Conservation (phyloP, 2,113 vertebrate genomes). For the Lasiurus borealis region DNA sequence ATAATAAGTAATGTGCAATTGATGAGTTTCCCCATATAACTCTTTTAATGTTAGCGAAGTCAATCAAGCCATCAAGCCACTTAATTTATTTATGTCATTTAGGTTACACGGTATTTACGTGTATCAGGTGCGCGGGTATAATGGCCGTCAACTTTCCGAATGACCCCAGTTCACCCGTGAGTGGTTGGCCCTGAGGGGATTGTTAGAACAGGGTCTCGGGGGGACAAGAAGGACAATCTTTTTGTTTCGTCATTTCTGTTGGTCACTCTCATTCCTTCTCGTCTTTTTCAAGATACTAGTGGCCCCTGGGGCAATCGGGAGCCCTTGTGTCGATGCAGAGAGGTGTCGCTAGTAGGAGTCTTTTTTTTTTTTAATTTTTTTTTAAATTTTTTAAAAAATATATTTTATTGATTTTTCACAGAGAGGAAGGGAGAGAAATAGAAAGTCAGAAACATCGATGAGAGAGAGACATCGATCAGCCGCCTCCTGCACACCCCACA, state of each 20-base stretch:
- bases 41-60: conserved; percentile 6
- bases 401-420: too few relatives aligned
- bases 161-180: conserved; percentile 65
- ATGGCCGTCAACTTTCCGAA: conserved; percentile 71
- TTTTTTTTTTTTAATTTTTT: too few relatives aligned
- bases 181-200: conserved; percentile 65
- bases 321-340: neutral
- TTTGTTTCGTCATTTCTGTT: conserved; percentile 8
- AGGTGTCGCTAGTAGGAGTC: neutral
- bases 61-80: neutral
- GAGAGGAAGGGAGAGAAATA: too few relatives aligned
- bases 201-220: conserved; percentile 58
- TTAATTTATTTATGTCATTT: neutral
- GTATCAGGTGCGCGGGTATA: neutral
- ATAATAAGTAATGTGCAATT: conserved; percentile 17
- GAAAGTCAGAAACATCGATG: too few relatives aligned
- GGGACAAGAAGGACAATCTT: neutral
- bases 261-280: neutral
- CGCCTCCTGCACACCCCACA: too few relatives aligned
- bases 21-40: neutral
- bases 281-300: neutral
- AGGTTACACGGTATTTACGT: neutral
- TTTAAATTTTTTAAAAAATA: too few relatives aligned
- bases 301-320: neutral
- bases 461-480: too few relatives aligned